phyloP scores from a whole-genome alignment of 2,888 invertebrate genomes.

The Tyria jacobaeae region DNA sequence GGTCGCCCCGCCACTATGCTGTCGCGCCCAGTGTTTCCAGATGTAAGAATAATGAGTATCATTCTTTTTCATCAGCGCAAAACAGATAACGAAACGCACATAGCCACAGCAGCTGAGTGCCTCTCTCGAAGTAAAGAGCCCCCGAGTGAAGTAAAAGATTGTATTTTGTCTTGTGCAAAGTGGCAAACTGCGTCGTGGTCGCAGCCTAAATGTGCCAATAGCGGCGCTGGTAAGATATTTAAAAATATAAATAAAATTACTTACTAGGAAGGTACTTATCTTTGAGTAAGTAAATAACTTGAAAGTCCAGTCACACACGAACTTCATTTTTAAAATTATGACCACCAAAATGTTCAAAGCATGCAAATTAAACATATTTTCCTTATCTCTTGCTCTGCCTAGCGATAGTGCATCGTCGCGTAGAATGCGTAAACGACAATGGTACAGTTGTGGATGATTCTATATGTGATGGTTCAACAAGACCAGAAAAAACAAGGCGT shows the following conservation, averaged over 20 bases:
- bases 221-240: conserved; percentile 74
- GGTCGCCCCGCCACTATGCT: no score
- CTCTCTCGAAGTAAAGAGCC: conserved; percentile 64
- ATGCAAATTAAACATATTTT: neutral
- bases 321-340: no score
- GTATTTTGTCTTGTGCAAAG: conserved; percentile 64
- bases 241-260: no score
- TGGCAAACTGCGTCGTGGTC: conserved; percentile 72
- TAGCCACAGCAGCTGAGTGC: conserved; percentile 77
- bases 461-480: conserved; percentile 90
- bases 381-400: conserved; percentile 6
- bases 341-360: neutral
- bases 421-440: conserved; percentile 83
- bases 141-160: conserved; percentile 69
- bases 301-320: no score
- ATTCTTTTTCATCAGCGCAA: conserved; percentile 69
- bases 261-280: no score
- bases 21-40: no score
- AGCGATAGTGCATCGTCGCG: conserved; percentile 75
- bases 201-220: conserved; percentile 68
- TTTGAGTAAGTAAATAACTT: no score
- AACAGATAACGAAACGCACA: conserved; percentile 79
- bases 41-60: no score
- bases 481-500: conserved; percentile 92
- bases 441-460: conserved; percentile 63